A percentile compares a stretch with the other conserved stretches of the same genome.
phyloP scores from a whole-genome alignment of 2,113 vertebrate species.

The Hydropotes inermis region DNA sequence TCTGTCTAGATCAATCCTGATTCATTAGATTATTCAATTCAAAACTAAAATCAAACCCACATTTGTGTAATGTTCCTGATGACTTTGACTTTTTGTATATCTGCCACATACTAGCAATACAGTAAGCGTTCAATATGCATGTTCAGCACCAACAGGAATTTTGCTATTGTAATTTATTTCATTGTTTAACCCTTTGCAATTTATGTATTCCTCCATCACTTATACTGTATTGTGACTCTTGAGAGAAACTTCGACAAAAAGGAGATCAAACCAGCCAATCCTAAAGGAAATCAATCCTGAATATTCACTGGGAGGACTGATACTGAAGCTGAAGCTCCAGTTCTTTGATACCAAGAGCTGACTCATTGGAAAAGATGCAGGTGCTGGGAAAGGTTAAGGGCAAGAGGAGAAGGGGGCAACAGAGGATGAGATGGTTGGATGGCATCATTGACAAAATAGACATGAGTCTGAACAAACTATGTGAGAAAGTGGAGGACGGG shows the following conservation, averaged over 20 bases:
- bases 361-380: not conserved
- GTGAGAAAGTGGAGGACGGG: not conserved
- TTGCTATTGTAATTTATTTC: not conserved
- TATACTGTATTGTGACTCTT: not conserved
- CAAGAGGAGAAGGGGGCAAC: not conserved
- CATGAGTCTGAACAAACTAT: not conserved
- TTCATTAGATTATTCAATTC: conserved; percentile 21
- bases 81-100: not conserved
- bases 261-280: not conserved
- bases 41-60: conserved; percentile 21
- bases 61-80: not conserved
- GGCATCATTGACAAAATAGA: not conserved
- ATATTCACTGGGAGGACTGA: not conserved
- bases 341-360: not conserved
- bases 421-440: not conserved
- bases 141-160: not conserved
- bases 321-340: not conserved
- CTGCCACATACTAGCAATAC: not conserved
- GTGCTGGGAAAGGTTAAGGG: not conserved
- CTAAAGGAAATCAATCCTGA: not conserved
- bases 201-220: not conserved
- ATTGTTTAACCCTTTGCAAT: not conserved
- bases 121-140: not conserved
- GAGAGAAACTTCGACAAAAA: not conserved
- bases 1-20: not conserved